A percentile compares a stretch with the other conserved stretches of the same genome.
Conservation (phyloP, 2,797 vertebrate genomes). For the Hozukius guyotensis region DNA sequence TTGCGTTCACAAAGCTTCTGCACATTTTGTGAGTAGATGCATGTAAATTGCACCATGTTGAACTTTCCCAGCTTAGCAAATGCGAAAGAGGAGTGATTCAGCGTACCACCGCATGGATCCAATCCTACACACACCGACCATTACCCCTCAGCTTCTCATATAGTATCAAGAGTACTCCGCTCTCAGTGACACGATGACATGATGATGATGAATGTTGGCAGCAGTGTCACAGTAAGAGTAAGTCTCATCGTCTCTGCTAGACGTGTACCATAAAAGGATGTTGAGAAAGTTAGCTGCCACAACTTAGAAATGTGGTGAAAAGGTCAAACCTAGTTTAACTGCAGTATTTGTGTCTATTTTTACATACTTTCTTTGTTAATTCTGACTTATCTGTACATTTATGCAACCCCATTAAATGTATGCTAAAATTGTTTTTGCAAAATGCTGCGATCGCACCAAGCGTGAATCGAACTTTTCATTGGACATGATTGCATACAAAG, state of each 20-base stretch:
- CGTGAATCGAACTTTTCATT: not conserved
- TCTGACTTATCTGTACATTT: not conserved
- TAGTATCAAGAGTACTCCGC: slow-evolving; percentile 17
- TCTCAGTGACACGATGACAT: slow-evolving; percentile 20
- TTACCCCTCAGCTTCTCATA: slow-evolving; percentile 3
- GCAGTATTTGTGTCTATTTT: not conserved
- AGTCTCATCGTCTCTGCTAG: slow-evolving; percentile 21
- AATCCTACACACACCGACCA: not conserved
- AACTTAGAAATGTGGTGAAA: not conserved
- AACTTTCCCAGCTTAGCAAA: slow-evolving; percentile 9
- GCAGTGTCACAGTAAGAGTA: slow-evolving; percentile 31
- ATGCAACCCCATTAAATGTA: not conserved
- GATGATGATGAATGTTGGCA: slow-evolving; percentile 47
- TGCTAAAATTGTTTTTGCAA: not conserved
- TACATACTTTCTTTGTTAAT: not conserved
- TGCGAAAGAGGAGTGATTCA: not conserved
- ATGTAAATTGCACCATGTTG: not conserved
- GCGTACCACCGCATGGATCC: not conserved
- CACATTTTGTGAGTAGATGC: not conserved
- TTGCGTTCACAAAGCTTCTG: not conserved
- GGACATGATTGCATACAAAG: not conserved
- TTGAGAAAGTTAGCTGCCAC: slow-evolving; percentile 26
- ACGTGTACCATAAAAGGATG: slow-evolving; percentile 33
- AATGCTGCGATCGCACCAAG: not conserved
- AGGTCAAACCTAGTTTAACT: not conserved